phyloP scores from a whole-genome alignment of 2,797 vertebrate species.

The Gambusia yucatana region DNA sequence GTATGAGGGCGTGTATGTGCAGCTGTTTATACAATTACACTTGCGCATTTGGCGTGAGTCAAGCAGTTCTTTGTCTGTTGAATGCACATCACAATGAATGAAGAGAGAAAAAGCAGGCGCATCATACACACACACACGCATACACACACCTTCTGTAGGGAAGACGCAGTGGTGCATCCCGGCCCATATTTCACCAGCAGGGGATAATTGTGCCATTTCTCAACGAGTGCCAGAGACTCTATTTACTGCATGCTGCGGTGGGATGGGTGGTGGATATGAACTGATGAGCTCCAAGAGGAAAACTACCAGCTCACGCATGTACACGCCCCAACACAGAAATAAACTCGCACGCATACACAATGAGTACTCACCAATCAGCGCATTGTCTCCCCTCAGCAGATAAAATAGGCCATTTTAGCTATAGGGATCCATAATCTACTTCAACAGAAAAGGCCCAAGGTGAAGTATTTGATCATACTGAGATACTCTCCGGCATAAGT shows the following conservation, averaged over 20 bases:
- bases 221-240: conserved; percentile 79
- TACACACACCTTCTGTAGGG: conserved; percentile 56
- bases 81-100: conserved; percentile 47
- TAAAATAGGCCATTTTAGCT: conserved; percentile 72
- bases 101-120: conserved; percentile 34
- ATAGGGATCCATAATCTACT: conserved; percentile 68
- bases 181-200: conserved; percentile 81
- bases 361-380: conserved; percentile 70
- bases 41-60: conserved; percentile 23
- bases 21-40: conserved; percentile 23
- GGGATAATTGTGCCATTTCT: conserved; percentile 84
- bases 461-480: conserved; percentile 61
- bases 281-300: conserved; percentile 79
- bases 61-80: conserved; percentile 45
- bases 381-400: conserved; percentile 64
- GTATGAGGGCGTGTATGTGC: not conserved
- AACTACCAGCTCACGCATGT: conserved; percentile 69
- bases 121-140: conserved; percentile 21
- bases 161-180: conserved; percentile 77
- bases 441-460: conserved; percentile 53
- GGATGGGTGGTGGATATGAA: conserved; percentile 78
- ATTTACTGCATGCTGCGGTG: conserved; percentile 81
- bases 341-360: conserved; percentile 23
- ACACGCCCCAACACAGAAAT: conserved; percentile 38
- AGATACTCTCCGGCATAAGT: conserved; percentile 52